These are phyloP conservation scores for Pyxicephalus adspersus DNA, from an alignment of 2,113 vertebrate species.

Conservation along the genomic window DNA sequence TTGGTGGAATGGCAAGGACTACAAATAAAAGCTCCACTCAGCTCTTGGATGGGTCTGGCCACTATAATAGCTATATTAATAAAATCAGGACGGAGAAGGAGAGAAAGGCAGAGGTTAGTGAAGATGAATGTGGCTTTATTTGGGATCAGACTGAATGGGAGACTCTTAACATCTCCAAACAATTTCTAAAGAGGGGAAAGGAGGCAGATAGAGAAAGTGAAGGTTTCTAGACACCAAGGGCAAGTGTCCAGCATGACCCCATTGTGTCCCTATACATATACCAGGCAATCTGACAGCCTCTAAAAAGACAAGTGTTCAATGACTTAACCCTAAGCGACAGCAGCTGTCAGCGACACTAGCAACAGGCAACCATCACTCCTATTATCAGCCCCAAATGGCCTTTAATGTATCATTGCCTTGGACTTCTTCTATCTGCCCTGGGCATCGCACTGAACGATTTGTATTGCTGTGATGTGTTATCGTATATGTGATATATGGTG, in stretches of 20 bases:
- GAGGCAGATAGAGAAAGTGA: slow-evolving; percentile 1
- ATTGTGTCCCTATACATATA: slow-evolving; percentile 33
- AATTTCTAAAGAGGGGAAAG: slow-evolving; percentile 71
- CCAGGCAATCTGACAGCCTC: slow-evolving; percentile 17
- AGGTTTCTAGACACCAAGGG: slow-evolving; percentile 64
- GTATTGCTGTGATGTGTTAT: neutral
- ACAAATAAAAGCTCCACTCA: slow-evolving; percentile 77
- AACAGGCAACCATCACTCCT: slow-evolving; percentile 72
- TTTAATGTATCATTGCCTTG: neutral
- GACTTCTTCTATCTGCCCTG: neutral
- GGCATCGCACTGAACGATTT: no score
- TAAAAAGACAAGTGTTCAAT: slow-evolving; percentile 51
- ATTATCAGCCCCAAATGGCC: slow-evolving; percentile 64
- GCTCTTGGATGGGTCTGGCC: slow-evolving; percentile 70
- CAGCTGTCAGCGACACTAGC: slow-evolving; percentile 70
- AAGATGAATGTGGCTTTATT: slow-evolving; percentile 73
- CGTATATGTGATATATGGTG: no score
- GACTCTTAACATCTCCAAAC: slow-evolving; percentile 68
- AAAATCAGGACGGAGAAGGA: slow-evolving; percentile 73
- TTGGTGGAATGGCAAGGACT: slow-evolving; percentile 77
- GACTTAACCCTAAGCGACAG: slow-evolving; percentile 74
- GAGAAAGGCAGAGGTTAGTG: slow-evolving; percentile 69
- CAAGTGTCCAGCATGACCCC: slow-evolving; percentile 46
- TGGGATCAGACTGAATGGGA: slow-evolving; percentile 83
- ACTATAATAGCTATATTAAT: slow-evolving; percentile 78